Conservation (phyloP, 2,888 invertebrate species). For the Orchesella flavescens region DNA sequence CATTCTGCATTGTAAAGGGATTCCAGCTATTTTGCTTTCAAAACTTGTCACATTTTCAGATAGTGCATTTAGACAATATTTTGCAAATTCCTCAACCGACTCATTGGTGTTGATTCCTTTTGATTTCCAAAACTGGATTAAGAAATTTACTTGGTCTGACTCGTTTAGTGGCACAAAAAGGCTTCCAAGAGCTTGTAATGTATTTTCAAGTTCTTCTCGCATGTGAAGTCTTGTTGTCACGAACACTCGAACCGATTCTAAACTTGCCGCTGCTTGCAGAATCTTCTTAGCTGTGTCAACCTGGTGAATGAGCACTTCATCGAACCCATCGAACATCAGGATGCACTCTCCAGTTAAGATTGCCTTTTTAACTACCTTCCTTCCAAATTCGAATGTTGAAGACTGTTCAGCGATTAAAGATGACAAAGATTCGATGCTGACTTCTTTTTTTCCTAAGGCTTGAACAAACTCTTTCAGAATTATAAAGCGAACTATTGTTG, state of each 20-base stretch:
- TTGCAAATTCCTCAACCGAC: background rate
- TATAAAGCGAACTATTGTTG: background rate
- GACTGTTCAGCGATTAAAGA: background rate
- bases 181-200: background rate
- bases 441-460: background rate
- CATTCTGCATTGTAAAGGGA: background rate
- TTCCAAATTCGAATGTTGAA: background rate
- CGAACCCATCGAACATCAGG: slow-evolving; percentile 15
- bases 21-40: slow-evolving; percentile 2
- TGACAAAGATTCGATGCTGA: background rate
- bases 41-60: background rate
- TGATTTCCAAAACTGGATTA: background rate
- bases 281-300: background rate
- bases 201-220: background rate
- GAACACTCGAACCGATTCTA: background rate
- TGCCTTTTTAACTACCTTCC: background rate
- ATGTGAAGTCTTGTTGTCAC: slow-evolving; percentile 3
- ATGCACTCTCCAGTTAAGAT: background rate
- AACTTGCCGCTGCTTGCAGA: background rate
- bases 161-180: background rate
- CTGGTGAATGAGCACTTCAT: background rate
- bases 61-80: background rate
- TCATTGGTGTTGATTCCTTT: background rate
- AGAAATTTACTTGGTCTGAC: background rate
- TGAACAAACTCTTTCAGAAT: background rate